Evolutionary conservation across 2,888 invertebrate genomes (phyloP), one percentile per base, ranked within the genome.

Genomic region (Dugesia japonica): DNA sequence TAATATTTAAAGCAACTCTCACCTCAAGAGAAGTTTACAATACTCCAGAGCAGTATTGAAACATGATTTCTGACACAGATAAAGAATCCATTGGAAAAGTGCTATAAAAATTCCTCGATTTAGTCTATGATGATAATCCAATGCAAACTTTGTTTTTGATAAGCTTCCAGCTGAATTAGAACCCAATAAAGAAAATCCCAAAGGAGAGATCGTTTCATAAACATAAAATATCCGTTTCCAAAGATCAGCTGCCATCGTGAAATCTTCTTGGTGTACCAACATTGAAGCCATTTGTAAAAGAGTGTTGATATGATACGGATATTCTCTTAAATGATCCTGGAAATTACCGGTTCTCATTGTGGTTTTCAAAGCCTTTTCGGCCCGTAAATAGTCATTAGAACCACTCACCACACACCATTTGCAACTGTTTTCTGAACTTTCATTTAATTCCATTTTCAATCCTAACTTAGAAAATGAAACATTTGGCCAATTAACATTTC

Each of bases 31-130:
- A 4, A 56, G 17, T 56, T 38, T 56, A n/a, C 56, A 13, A n/a
- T 56, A 56, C n/a, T 56, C 56, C n/a, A 56, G 56, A 7, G 56
- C 56, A 20, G 56, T 56, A 56, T 56, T 56, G 56, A 56, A 56
- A 56, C 56, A 56, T 4, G 56, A 56, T n/a, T n/a, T 56, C n/a
- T 56, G 56, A 23, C 56, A 56, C n/a, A 56, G 17, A 56, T 56
- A 56, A 4, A 4, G 4, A 7, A 56, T 23, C 56, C 56, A 56
- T n/a, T 56, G 56, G n/a, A 56, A 56, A 4, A 56, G 17, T 13
- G 56, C 56, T n/a, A 56, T 56, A 23, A 56, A 56, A 20, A 56
- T 56, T n/a, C 20, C 20, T 4, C 56, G 56, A 56, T 56, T 56
- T 23, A 56, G 17, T 56, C 56, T n/a, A n/a, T 56, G 17, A 20